Evolutionary conservation across 2,888 invertebrate species (phyloP).

Genomic region (Stenchaetothrips biformis): DNA sequence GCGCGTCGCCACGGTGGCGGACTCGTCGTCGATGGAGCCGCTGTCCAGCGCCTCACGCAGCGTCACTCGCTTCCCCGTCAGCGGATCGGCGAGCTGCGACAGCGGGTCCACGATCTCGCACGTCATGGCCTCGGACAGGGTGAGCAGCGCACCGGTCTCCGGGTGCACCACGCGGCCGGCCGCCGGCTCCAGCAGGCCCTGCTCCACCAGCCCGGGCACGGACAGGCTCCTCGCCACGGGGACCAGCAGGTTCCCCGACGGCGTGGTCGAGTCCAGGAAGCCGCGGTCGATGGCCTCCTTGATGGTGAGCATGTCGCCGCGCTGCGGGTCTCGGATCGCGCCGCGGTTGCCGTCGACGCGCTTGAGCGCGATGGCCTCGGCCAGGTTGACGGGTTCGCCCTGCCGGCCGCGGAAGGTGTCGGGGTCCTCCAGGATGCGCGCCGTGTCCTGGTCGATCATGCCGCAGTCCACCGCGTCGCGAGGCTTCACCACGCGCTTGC

Average conservation of each 20-base stretch:
- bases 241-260: conserved; percentile 65
- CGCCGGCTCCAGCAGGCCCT: conserved; percentile 73
- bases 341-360: conserved; percentile 70
- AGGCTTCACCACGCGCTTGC: conserved; percentile 69
- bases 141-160: conserved; percentile 73
- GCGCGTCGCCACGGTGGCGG: conserved; percentile 59
- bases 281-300: conserved; percentile 79
- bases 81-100: conserved; percentile 60
- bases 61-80: conserved; percentile 62
- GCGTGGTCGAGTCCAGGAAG: conserved; percentile 70
- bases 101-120: conserved; percentile 83
- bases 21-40: conserved; percentile 66
- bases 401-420: conserved; percentile 54
- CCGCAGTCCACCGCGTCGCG: conserved; percentile 73
- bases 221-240: conserved; percentile 76
- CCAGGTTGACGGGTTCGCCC: conserved; percentile 62
- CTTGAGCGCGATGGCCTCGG: conserved; percentile 66
- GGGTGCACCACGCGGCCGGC: conserved; percentile 78
- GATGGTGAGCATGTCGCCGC: conserved; percentile 73
- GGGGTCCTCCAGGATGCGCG: conserved; percentile 60
- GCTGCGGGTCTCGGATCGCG: conserved; percentile 74
- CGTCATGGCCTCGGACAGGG: conserved; percentile 76
- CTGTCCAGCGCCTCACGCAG: conserved; percentile 69
- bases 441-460: conserved; percentile 71
- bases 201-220: conserved; percentile 75